phyloP scores from a whole-genome alignment of 2,113 vertebrate species.

The Phyllostomus discolor region DNA sequence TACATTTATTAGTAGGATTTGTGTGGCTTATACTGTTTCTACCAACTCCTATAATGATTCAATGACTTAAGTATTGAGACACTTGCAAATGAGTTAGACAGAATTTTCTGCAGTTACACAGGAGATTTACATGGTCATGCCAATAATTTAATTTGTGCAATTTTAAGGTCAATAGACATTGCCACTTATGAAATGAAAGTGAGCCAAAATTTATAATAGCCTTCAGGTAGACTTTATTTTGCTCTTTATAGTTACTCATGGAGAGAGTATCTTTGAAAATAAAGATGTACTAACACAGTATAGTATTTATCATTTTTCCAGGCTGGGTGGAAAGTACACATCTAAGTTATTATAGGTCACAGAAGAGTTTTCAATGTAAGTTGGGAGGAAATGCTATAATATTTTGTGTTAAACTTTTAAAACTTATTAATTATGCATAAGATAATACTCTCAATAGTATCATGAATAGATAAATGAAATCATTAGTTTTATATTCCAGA shows the following conservation, averaged over 20 bases:
- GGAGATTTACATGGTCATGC: not conserved
- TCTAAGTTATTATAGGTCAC: not conserved
- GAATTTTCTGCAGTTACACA: constrained; percentile 13
- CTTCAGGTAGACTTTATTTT: constrained; percentile 25
- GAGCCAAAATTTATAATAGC: constrained; percentile 1
- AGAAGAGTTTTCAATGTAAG: constrained; percentile 38
- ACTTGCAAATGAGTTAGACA: not conserved
- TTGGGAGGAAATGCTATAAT: constrained; percentile 43
- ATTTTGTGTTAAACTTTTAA: constrained; percentile 59
- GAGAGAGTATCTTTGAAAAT: constrained; percentile 6
- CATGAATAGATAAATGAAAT: constrained; percentile 54
- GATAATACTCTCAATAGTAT: constrained; percentile 51
- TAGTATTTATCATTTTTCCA: not conserved
- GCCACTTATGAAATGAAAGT: constrained; percentile 27
- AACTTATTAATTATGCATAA: constrained; percentile 59
- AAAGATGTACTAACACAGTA: not conserved
- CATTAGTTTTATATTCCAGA: constrained; percentile 52
- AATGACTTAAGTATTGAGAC: not conserved
- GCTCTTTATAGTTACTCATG: not conserved
- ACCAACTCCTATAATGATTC: not conserved
- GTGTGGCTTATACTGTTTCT: not conserved
- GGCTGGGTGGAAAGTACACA: not conserved
- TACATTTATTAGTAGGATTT: not conserved
- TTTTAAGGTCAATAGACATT: constrained; percentile 40
- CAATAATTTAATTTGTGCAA: constrained; percentile 48